Evolutionary conservation across 1,140 invertebrate genomes (phyloP), one percentile per base, ranked within the genome.

Genomic region (Drosophila ananassae): DNA sequence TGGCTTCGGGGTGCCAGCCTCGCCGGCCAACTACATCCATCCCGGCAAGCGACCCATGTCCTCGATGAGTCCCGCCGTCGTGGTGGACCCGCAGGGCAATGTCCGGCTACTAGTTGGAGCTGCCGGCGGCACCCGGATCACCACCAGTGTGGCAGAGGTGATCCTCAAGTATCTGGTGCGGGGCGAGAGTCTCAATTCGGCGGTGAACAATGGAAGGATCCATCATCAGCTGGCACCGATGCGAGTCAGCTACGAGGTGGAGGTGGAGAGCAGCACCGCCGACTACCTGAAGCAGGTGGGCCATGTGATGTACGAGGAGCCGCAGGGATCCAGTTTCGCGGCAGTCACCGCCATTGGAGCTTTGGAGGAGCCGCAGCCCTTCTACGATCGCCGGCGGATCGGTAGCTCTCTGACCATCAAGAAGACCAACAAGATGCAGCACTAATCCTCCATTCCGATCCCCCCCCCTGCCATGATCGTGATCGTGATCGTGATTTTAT

Each of bases 221-320:
- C 98, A 99, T 93, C 98, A 99, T 92, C 98, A 99, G 90, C 93
- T 99, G 2, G 94, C 95, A 58, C 99, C 99, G 0, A 97, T 98
- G 94, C 87, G 94, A 57, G 81, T 99, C 0, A 91, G 94, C 39
- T 68, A 77, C 4, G 90, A 91, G 50, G 2, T 25, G 1, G 72
- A 77, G 24, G 75, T 89, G 22, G 60, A 71, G 0, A 76, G 90
- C 85, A 57, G 56, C 9, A 64, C 93, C n/a, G 54, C 54, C 30
- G 52, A 71, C 2, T 87, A 85, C 67, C 73, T 91, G 90, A 52
- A 17, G 41, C 39, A 74, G 34, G 76, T 69, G 41, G 93, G 93
- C 0, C 93, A 94, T 52, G 83, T 77, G 2, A 83, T 93, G 78
- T 87, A 62, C 63, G 90, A 39, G 73, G 85, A 37, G 83, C 82